phyloP scores from a whole-genome alignment of 2,113 vertebrate species.

The Camelus dromedarius region DNA sequence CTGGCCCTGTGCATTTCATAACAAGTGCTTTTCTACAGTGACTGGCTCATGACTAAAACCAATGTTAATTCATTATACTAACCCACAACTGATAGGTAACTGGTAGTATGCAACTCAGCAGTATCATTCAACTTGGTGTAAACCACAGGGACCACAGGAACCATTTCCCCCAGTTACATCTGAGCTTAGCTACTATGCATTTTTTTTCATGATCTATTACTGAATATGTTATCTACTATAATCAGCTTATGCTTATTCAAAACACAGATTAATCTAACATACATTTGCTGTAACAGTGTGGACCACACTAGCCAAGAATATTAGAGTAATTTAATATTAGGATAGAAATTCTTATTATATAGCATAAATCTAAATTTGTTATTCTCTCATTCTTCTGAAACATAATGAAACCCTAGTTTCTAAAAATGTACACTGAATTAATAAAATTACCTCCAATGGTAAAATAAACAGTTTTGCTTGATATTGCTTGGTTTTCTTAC shows the following conservation, averaged over 20 bases:
- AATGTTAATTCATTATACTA: not conserved
- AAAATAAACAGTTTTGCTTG: not conserved
- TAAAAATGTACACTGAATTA: not conserved
- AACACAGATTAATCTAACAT: slow-evolving; percentile 22
- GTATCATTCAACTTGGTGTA: not conserved
- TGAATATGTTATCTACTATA: slow-evolving; percentile 20
- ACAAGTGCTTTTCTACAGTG: not conserved
- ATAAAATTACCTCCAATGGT: not conserved
- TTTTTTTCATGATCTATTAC: slow-evolving; percentile 29
- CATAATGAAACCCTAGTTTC: not conserved
- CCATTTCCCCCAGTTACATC: slow-evolving; percentile 22
- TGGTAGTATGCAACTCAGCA: not conserved
- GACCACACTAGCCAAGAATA: not conserved
- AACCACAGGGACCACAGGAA: not conserved
- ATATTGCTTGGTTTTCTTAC: not conserved
- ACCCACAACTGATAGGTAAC: not conserved
- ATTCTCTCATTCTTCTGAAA: not conserved
- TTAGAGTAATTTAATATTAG: slow-evolving; percentile 10
- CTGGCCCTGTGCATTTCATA: slow-evolving; percentile 4
- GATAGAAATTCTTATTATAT: not conserved
- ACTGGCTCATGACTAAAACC: slow-evolving; percentile 4
- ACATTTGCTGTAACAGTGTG: not conserved
- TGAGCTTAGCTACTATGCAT: not conserved
- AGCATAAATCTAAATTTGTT: not conserved
- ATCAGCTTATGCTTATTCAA: slow-evolving; percentile 48